Base-by-base conservation (phyloP, 2,113 vertebrate species). In the Dipodomys merriami region DNA sequence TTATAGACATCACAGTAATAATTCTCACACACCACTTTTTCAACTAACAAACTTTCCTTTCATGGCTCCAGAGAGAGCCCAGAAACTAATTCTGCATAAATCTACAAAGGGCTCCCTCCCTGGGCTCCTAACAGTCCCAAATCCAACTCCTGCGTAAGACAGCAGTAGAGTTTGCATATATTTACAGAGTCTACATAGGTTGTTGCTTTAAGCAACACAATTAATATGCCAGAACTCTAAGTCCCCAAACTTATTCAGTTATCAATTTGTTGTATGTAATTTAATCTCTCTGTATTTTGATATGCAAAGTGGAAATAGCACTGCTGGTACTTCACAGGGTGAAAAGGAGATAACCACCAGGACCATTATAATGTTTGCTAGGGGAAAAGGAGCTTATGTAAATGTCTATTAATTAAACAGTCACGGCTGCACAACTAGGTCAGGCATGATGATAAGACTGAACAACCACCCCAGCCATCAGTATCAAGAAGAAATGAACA, bases 351-450 rank as follows among this genome's bases (percentile, higher is more conserved):
- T 94, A 96, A 96, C 95, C 96, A 94, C 89, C 64, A 91, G 67
- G 81, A 85, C 88, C 92, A 90, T 86, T 84, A 71, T 27, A 86
- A 93, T 90, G 90, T 94, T 95, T 94, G 89, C 89, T 94, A 87
- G 91, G 81, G 92, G 89, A 13, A 60, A 33, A 94, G 83, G 93
- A 91, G 86, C 83, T 92, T 95, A 95, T 94, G 95, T 79, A 96
- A 95, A 96, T 97, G 89, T 85, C 94, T 96, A 94, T 90, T 96
- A 97, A 97, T 96, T 95, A 96, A 95, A 91, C 81, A 90, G 92
- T 91, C 96, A 87, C 0, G 30, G 84, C 94, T 96, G 94, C 84
- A 92, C 94, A 97, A 95, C 91, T 97, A 93, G 95, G 95, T 96
- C 95, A 96, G 95, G 90, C 94, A 82, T 80, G 78, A 95, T 71